Conservation (phyloP, 1,140 invertebrate species). For the Hestina assimilis region DNA sequence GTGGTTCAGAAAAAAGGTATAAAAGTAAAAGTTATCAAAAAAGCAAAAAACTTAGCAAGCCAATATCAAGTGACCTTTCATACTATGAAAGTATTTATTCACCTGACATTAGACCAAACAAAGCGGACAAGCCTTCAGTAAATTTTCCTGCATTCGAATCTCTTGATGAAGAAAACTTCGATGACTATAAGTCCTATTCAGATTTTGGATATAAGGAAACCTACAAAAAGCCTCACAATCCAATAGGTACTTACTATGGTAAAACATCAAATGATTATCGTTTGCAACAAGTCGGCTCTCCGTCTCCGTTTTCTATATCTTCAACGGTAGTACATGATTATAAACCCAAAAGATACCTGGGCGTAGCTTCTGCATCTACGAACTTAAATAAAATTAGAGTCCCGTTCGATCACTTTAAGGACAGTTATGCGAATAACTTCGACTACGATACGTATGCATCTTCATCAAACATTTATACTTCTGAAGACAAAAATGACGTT, state of each 20-base stretch:
- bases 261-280: slow-evolving; percentile 42
- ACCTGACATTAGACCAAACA: slow-evolving; percentile 39
- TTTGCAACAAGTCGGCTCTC: slow-evolving; percentile 37
- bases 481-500: slow-evolving; percentile 52
- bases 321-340: slow-evolving; percentile 64
- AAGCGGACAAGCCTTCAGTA: slow-evolving; percentile 34
- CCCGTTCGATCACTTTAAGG: slow-evolving; percentile 51
- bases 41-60: slow-evolving; percentile 43
- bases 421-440: slow-evolving; percentile 54
- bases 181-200: slow-evolving; percentile 48
- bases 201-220: slow-evolving; percentile 50
- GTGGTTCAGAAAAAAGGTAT: slow-evolving; percentile 30
- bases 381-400: slow-evolving; percentile 48
- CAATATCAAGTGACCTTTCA: slow-evolving; percentile 46
- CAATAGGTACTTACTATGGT: slow-evolving; percentile 38
- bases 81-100: slow-evolving; percentile 67
- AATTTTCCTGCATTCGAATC: slow-evolving; percentile 37
- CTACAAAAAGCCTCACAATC: slow-evolving; percentile 39
- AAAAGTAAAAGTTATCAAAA: slow-evolving; percentile 47
- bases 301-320: slow-evolving; percentile 56
- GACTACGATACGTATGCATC: slow-evolving; percentile 62
- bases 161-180: slow-evolving; percentile 34
- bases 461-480: slow-evolving; percentile 49
- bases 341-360: slow-evolving; percentile 47
- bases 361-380: slow-evolving; percentile 20